phyloP scores from a whole-genome alignment of 2,888 invertebrate genomes.

The Lymantria monacha region DNA sequence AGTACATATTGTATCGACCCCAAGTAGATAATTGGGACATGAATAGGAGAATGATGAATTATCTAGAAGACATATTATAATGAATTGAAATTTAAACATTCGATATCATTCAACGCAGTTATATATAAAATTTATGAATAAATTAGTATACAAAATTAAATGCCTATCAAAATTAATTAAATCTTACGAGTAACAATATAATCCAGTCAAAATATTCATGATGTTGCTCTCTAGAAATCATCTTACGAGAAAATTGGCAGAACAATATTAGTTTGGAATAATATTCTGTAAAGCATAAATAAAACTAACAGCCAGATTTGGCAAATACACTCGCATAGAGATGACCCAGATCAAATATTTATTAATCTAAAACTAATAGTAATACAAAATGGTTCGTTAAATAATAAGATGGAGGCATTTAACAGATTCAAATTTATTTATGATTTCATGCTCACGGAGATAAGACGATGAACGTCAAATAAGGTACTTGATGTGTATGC shows the following conservation, averaged over 20 bases:
- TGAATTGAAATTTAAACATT: no score
- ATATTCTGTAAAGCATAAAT: slow-evolving; percentile 2
- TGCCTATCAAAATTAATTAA: background rate
- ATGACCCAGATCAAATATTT: background rate
- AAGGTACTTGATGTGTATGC: slow-evolving; percentile 19
- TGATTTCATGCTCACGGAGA: slow-evolving; percentile 37
- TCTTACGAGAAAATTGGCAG: background rate
- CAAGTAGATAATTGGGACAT: no score
- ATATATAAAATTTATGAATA: background rate
- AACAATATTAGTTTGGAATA: background rate
- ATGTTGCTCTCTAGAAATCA: background rate
- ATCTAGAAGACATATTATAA: no score
- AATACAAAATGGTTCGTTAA: slow-evolving; percentile 17
- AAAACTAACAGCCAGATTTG: background rate
- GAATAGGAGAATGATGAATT: no score
- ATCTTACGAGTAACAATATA: background rate
- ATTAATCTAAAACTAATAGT: background rate
- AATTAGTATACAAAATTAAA: background rate
- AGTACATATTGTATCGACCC: no score
- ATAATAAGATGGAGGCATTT: slow-evolving; percentile 14
- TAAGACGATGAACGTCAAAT: slow-evolving; percentile 42
- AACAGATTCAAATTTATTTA: slow-evolving; percentile 40
- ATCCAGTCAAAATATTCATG: background rate
- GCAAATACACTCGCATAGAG: background rate
- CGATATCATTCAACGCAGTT: background rate